Base-by-base conservation (phyloP, 2,113 vertebrate species). In the Ondatra zibethicus region DNA sequence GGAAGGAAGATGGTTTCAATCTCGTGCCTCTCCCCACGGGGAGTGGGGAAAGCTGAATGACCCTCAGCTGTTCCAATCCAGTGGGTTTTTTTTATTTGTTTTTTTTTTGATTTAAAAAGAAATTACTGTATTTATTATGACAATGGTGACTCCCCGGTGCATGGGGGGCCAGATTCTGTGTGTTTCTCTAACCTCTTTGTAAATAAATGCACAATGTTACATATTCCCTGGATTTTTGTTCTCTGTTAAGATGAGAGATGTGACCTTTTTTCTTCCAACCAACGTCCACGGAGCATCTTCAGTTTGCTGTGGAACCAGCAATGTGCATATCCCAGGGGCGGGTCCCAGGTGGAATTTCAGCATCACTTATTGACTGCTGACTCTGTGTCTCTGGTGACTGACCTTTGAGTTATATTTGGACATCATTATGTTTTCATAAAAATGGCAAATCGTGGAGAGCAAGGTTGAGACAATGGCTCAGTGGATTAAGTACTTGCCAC, bases 121-220 rank as follows among this genome's bases (percentile, higher is more conserved):
- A 97, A 73, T 96, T 72, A 95, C 96, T 97, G 97, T 98, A 98
- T 98, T 98, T 98, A 98, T 98, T 98, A 97, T 92, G 96, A 97
- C 93, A 95, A 98, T 85, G 97, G 96, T 97, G 96, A 96, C 96
- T 97, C 97, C 96, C 97, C 93, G 0, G 50, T 95, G 89, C 97
- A 91, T 94, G 96, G 95, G 97, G 97, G 75, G 96, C 97, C 96
- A 89, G 97, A 97, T 96, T 89, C 93, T 96, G 72, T 97, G 96
- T 97, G 97, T 97, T 98, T 98, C 98, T 98, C 94, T 98, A 97
- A 95, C 89, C 95, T 98, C 98, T 98, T 98, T 97, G 98, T 98
- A 98, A 98, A 98, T 98, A 98, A 98, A 98, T 92, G 91, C 96
- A 97, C 97, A 97, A 21, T 94, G 92, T 97, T 92, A 89, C 95